A percentile compares a stretch with the other conserved stretches of the same genome.
Conservation (phyloP, 2,113 vertebrate genomes). For the Vicugna pacos region DNA sequence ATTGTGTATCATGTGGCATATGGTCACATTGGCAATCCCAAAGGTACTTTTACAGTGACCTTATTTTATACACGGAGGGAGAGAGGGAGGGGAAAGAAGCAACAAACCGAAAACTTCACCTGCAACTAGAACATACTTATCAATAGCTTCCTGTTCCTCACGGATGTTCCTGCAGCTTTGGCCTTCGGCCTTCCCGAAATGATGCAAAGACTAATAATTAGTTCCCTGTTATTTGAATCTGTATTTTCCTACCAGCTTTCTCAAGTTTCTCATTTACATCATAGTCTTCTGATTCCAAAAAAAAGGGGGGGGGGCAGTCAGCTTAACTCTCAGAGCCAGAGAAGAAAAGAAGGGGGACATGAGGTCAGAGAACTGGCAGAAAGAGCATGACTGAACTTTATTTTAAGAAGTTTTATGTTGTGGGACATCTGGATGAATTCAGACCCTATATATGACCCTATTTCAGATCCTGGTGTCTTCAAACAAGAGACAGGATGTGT, state of each 20-base stretch:
- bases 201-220: constrained; percentile 41
- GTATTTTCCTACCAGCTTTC: neutral
- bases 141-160: neutral
- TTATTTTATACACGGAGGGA: neutral
- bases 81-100: neutral
- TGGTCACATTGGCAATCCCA: neutral
- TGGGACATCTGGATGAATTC: neutral
- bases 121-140: constrained; percentile 1
- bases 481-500: neutral
- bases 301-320: neutral
- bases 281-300: neutral
- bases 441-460: neutral
- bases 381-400: neutral
- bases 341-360: neutral
- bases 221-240: neutral
- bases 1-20: neutral
- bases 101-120: neutral
- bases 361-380: neutral
- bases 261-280: constrained; percentile 21
- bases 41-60: constrained; percentile 2
- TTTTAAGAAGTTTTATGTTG: constrained; percentile 31
- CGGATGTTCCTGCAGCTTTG: neutral
- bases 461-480: neutral
- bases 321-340: neutral
- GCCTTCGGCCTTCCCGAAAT: neutral